Base-by-base conservation (phyloP, 2,113 vertebrate species). In the Corythoichthys haematopterus region DNA sequence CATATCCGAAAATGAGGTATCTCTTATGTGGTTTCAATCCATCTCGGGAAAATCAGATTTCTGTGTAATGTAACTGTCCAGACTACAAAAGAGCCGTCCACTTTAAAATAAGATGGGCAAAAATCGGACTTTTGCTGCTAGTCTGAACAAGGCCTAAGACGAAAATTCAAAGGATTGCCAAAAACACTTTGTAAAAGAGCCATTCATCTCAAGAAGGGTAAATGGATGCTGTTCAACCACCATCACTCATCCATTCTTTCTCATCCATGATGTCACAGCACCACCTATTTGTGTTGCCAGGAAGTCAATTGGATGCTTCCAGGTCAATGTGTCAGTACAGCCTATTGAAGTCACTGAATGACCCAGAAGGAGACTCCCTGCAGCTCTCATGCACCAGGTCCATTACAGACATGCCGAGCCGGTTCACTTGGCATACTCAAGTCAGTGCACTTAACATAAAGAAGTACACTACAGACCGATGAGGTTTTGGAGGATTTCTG, bases 171-270 rank as follows among this genome's bases (percentile, higher is more conserved):
- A 28, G 20, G 20, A 28, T 28, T 28, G 20, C 20, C 20, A 28
- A 28, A 28, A 28, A 28, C 20, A 28, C 20, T 28, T 28, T 28
- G 20, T 28, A 28, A 28, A 28, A 43, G 78, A 76, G 72, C 65
- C 61, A 35, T 35, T 46, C 43, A 74, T 59, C 51, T 3, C 48
- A 20, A 68, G 62, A 80, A 85, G 58, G 81, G 72, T 79, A 53
- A 85, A 88, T 81, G 55, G 45, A 38, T 40, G 53, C 46, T 28
- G n/a, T 76, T 75, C 55, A 45, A 73, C 77, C 67, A 70, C 68
- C 48, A 40, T 16, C 62, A 45, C 64, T 76, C 72, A 0, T 72
- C 72, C 62, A 10, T 80, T 71, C 75, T 40, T 75, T 68, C 8
- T 37, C 15, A 62, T 72, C 33, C 15, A 62, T 72, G 68, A 77